Base-by-base conservation (phyloP, 2,797 vertebrate species). In the Rhadinocentrus ornatus region DNA sequence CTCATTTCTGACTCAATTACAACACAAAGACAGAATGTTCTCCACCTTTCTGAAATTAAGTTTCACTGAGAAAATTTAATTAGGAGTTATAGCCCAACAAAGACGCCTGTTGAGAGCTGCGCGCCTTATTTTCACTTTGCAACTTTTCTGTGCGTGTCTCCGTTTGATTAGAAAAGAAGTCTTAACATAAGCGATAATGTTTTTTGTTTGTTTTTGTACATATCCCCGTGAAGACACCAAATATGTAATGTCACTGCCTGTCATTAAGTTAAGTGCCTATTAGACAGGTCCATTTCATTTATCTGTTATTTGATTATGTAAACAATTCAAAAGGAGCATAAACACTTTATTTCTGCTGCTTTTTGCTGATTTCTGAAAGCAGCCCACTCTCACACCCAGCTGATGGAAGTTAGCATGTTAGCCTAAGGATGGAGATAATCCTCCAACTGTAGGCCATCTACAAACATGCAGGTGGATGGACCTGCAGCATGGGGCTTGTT, bases 1-100 rank as follows among this genome's bases (percentile, higher is more conserved):
- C 85, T 90, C 85, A 80, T 92, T 93, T 93, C 89, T 86, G 86
- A 93, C 88, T 93, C 91, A 89, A 93, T 94, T 94, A 90, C 90
- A 82, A 92, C 81, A 80, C 84, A 87, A 81, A 69, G 85, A 87
- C 83, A 82, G 71, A 24, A 62, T 70, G 81, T 89, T 90, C 83
- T 73, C 89, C 86, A 92, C 93, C 90, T 92, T 91, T 88, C 91
- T 85, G 76, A 90, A 94, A 95, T 91, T 78, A 92, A 93, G 78
- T 93, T 93, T 91, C 86, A 88, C 91, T 93, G 90, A 92, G 91
- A 88, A 93, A 87, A 91, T 89, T 87, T 93, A 93, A 94, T 94
- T 94, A 92, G 90, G 90, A 94, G 93, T 94, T 92, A 92, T 86
- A 90, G 86, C 86, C 82, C 62, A 52, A 83, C 39, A 54, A 91